A percentile compares a stretch with the other conserved stretches of the same genome.
Conservation (phyloP, 1,140 invertebrate species). For the Bradysia coprophila region DNA sequence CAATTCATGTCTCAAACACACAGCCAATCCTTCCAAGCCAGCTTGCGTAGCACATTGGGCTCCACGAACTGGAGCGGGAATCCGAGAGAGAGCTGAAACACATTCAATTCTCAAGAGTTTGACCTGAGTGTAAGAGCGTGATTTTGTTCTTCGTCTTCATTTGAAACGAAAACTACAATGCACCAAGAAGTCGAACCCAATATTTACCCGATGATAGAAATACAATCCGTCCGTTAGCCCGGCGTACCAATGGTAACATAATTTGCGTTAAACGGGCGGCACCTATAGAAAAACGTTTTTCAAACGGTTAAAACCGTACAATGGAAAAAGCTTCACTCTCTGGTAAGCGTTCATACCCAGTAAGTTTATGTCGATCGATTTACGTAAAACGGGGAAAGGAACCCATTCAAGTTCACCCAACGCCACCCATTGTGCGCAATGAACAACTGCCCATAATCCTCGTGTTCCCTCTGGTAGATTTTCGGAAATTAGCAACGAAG, state of each 20-base stretch:
- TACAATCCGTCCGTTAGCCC: constrained; percentile 49
- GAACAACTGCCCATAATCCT: constrained; percentile 75
- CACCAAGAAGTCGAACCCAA: not conserved
- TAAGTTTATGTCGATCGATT: constrained; percentile 58
- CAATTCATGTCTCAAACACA: constrained; percentile 65
- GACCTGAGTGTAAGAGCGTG: no score
- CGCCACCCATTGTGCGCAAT: constrained; percentile 73
- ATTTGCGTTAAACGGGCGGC: constrained; percentile 55
- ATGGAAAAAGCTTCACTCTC: no score
- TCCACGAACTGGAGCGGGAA: constrained; percentile 53
- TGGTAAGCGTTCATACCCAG: no score
- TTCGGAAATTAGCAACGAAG: constrained; percentile 52
- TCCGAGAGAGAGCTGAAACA: constrained; percentile 41
- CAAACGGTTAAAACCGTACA: no score
- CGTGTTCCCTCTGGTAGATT: constrained; percentile 55
- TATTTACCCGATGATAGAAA: constrained; percentile 37
- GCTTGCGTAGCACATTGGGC: constrained; percentile 61
- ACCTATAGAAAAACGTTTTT: constrained; percentile 21
- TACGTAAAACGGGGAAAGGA: constrained; percentile 48
- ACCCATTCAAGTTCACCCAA: constrained; percentile 82
- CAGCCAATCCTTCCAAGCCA: constrained; percentile 60
- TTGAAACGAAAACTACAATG: constrained; percentile 2
- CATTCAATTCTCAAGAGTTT: constrained; percentile 7
- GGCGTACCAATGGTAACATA: constrained; percentile 59
- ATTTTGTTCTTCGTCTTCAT: no score